A percentile compares a stretch with the other conserved stretches of the same genome.
Evolutionary conservation across 2,888 invertebrate species (phyloP).

Genomic region (Anthophora plumipes): DNA sequence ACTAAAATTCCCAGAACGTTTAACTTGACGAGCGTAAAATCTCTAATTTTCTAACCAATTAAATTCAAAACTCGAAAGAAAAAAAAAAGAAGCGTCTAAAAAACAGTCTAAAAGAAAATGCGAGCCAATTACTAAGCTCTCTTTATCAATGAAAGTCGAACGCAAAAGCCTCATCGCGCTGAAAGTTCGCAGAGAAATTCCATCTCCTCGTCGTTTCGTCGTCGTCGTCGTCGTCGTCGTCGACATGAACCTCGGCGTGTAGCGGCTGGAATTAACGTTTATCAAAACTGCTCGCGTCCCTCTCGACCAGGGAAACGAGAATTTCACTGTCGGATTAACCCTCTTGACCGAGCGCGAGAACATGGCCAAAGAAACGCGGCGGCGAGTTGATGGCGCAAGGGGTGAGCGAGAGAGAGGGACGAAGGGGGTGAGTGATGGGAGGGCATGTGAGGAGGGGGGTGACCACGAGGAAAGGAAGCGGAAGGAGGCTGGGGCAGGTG

Average conservation of each 20-base stretch:
- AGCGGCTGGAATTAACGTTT: constrained; percentile 32
- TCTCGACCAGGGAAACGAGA: constrained; percentile 38
- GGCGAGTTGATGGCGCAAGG: neutral
- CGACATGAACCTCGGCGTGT: neutral
- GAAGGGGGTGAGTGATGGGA: constrained; percentile 1
- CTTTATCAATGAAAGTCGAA: neutral
- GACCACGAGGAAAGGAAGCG: constrained; percentile 57
- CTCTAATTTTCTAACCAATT: neutral
- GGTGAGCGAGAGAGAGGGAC: neutral
- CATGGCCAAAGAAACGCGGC: constrained; percentile 50
- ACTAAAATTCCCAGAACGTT: too few species aligned
- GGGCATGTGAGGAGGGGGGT: constrained; percentile 4
- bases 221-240: neutral
- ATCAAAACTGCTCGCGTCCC: constrained; percentile 37
- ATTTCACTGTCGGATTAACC: constrained; percentile 64
- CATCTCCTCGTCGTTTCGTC: neutral
- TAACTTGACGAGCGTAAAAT: too few species aligned
- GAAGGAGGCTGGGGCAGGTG: constrained; percentile 57
- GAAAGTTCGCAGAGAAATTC: neutral
- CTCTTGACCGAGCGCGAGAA: constrained; percentile 69
- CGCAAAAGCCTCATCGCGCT: neutral
- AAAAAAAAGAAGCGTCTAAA: too few species aligned
- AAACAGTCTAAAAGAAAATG: neutral
- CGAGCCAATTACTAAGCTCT: neutral
- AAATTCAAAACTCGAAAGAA: neutral